Evolutionary conservation across 2,113 vertebrate species (phyloP).

Genomic region (Myotis brandtii): DNA sequence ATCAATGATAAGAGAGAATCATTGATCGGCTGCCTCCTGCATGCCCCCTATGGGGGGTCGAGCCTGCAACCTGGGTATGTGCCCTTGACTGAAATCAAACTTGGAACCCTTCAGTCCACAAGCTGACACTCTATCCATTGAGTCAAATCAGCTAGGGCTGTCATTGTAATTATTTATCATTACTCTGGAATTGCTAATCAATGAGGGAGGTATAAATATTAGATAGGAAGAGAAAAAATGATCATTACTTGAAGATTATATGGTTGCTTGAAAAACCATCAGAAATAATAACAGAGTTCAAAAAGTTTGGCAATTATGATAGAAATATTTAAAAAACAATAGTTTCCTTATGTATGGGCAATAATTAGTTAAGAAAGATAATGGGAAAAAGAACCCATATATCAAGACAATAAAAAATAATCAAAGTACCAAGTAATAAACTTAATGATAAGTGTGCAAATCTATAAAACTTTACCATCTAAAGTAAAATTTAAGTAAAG

Average conservation of each 20-base stretch:
- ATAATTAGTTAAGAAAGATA: not conserved
- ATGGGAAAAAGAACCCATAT: not conserved
- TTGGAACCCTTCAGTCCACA: no score
- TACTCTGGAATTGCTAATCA: not conserved
- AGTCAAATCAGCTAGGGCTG: not conserved
- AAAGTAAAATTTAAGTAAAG: not conserved
- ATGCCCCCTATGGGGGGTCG: no score
- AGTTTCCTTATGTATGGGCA: not conserved
- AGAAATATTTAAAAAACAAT: conserved; percentile 20
- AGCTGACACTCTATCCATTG: no score
- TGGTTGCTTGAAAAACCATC: not conserved
- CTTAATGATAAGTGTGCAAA: not conserved
- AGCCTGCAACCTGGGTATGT: no score
- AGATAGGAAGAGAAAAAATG: not conserved
- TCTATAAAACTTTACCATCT: not conserved
- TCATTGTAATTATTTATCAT: not conserved
- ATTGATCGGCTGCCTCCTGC: no score
- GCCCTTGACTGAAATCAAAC: no score
- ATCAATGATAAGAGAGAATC: no score
- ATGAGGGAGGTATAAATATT: not conserved
- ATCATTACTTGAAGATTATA: not conserved
- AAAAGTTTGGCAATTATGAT: conserved; percentile 3
- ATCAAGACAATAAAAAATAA: not conserved
- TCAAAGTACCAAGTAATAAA: not conserved
- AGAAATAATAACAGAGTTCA: not conserved